These are phyloP conservation scores for Pelobates fuscus DNA, from an alignment of 2,113 vertebrate species.

Conservation along the genomic window DNA sequence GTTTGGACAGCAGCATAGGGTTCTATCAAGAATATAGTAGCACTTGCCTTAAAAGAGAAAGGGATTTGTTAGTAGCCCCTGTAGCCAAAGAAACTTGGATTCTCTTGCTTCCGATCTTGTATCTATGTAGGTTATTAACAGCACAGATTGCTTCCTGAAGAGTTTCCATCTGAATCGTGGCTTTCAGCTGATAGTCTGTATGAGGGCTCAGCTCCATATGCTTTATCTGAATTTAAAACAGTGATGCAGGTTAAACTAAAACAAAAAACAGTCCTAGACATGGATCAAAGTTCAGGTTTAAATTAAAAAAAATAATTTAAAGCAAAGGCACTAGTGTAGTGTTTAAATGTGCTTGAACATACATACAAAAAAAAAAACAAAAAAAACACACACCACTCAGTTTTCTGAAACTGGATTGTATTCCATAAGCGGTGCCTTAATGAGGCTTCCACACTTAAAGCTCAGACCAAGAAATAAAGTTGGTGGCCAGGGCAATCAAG, in stretches of 20 bases:
- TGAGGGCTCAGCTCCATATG: slow-evolving; percentile 90
- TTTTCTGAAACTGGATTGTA: too few species aligned
- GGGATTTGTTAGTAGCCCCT: slow-evolving; percentile 80
- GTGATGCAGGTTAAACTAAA: not conserved
- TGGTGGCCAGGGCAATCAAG: too few species aligned
- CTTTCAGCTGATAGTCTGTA: slow-evolving; percentile 94
- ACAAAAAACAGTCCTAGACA: too few species aligned
- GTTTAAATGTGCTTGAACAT: too few species aligned
- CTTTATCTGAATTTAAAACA: slow-evolving; percentile 69
- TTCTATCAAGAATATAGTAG: not conserved
- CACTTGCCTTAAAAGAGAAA: slow-evolving; percentile 82
- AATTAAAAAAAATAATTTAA: too few species aligned
- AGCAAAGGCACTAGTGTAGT: too few species aligned
- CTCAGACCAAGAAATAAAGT: too few species aligned
- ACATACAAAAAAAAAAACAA: too few species aligned
- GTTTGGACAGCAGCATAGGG: not conserved
- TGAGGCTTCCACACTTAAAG: too few species aligned
- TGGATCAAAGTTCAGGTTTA: too few species aligned
- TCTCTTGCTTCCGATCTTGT: slow-evolving; percentile 90
- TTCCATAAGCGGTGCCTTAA: too few species aligned
- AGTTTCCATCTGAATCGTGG: slow-evolving; percentile 86
- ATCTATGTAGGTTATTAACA: slow-evolving; percentile 85
- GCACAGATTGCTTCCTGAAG: slow-evolving; percentile 90
- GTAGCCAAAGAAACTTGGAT: slow-evolving; percentile 92
- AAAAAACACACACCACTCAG: too few species aligned